These are phyloP conservation scores for human DNA, from an alignment of 2,113 vertebrate genomes.

Conservation along the genomic window GRCh38 chr1:235568501-235569000, in stretches of 20 bases:
- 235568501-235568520: background rate
- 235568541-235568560: background rate
- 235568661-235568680: background rate
- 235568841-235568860: too few relatives aligned
- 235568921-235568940: too few relatives aligned
- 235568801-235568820: too few relatives aligned
- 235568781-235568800: too few relatives aligned
- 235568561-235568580: background rate
- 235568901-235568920: too few relatives aligned
- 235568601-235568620: background rate
- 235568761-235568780: background rate
- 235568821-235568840: too few relatives aligned
- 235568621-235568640: background rate
- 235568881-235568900: too few relatives aligned
- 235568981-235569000: too few relatives aligned
- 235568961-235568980: too few relatives aligned
- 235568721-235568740: background rate
- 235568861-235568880: too few relatives aligned
- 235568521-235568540: background rate
- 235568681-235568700: background rate
- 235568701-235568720: background rate
- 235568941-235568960: too few relatives aligned
- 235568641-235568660: background rate
- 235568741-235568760: background rate
- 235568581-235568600: background rate